Conservation (phyloP, 2,113 vertebrate genomes). For the Sinocyclocheilus anshuiensis region DNA sequence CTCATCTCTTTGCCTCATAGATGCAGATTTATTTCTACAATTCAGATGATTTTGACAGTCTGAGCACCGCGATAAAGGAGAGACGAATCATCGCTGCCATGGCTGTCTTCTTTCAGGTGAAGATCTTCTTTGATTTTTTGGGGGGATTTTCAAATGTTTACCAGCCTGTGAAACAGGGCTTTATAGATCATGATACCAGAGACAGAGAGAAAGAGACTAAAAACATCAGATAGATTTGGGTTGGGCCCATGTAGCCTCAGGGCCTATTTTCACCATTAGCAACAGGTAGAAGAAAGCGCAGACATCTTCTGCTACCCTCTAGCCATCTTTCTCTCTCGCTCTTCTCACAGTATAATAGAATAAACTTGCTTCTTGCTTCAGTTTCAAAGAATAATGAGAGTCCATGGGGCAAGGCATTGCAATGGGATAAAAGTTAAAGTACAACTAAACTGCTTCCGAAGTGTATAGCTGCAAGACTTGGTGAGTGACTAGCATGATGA, state of each 20-base stretch:
- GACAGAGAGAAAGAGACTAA: neutral
- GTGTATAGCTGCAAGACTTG: neutral
- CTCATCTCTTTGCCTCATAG: slow-evolving; percentile 76
- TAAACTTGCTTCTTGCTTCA: neutral
- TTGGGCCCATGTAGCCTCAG: neutral
- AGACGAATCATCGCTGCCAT: slow-evolving; percentile 92
- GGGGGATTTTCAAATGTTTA: neutral
- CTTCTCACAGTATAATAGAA: slow-evolving; percentile 3
- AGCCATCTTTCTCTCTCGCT: neutral
- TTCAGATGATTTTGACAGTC: slow-evolving; percentile 97
- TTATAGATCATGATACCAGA: slow-evolving; percentile 10
- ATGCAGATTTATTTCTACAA: slow-evolving; percentile 99
- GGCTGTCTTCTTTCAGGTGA: slow-evolving; percentile 95
- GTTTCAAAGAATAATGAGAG: neutral
- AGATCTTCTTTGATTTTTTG: slow-evolving; percentile 26
- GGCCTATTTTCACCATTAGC: neutral
- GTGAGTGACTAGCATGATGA: neutral
- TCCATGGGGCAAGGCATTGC: neutral
- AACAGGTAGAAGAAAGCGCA: slow-evolving; percentile 4
- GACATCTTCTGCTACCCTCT: slow-evolving; percentile 11
- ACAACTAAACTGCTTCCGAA: neutral
- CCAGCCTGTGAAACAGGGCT: slow-evolving; percentile 1
- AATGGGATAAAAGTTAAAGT: neutral
- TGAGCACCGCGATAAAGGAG: slow-evolving; percentile 88
- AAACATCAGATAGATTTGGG: slow-evolving; percentile 22